These are phyloP conservation scores for Brachionus paranguensis DNA, from an alignment of 1,140 invertebrate genomes.

Conservation along the genomic window DNA sequence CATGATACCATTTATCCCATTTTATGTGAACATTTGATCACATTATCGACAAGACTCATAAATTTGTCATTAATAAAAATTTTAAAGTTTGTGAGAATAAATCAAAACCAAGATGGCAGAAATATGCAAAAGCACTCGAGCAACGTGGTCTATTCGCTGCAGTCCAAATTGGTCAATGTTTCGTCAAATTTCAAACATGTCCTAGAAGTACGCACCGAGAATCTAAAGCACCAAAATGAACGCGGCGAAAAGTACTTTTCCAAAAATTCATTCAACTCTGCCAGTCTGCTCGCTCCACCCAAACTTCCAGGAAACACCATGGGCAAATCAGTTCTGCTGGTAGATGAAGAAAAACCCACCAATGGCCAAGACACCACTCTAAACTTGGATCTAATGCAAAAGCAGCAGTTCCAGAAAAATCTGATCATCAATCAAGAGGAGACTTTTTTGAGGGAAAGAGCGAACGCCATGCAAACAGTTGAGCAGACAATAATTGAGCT, in stretches of 20 bases:
- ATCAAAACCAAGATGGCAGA: slow-evolving; percentile 60
- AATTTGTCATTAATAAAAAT: too few species aligned
- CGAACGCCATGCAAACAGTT: slow-evolving; percentile 97
- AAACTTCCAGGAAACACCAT: slow-evolving; percentile 23
- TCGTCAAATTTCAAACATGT: slow-evolving; percentile 92
- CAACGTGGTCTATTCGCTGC: slow-evolving; percentile 74
- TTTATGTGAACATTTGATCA: too few species aligned
- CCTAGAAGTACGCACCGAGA: slow-evolving; percentile 75
- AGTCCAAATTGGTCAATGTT: slow-evolving; percentile 91
- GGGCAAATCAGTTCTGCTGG: slow-evolving; percentile 34
- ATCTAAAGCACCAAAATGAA: slow-evolving; percentile 24
- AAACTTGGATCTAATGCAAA: slow-evolving; percentile 18
- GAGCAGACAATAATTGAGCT: slow-evolving; percentile 97
- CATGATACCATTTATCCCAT: too few species aligned
- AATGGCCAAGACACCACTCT: slow-evolving; percentile 41
- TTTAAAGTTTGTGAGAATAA: slow-evolving; percentile 52
- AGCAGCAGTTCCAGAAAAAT: slow-evolving; percentile 14
- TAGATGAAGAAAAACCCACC: slow-evolving; percentile 8
- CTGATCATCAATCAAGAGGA: slow-evolving; percentile 55
- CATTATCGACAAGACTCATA: too few species aligned
- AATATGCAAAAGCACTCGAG: slow-evolving; percentile 90
- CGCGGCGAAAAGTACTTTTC: slow-evolving; percentile 39
- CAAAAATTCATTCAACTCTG: not conserved
- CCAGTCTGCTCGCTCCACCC: not conserved
- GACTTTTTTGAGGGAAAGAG: slow-evolving; percentile 79